A percentile compares a stretch with the other conserved stretches of the same genome.
phyloP scores from a whole-genome alignment of 2,797 vertebrate genomes.

The Taenioides sp. region DNA sequence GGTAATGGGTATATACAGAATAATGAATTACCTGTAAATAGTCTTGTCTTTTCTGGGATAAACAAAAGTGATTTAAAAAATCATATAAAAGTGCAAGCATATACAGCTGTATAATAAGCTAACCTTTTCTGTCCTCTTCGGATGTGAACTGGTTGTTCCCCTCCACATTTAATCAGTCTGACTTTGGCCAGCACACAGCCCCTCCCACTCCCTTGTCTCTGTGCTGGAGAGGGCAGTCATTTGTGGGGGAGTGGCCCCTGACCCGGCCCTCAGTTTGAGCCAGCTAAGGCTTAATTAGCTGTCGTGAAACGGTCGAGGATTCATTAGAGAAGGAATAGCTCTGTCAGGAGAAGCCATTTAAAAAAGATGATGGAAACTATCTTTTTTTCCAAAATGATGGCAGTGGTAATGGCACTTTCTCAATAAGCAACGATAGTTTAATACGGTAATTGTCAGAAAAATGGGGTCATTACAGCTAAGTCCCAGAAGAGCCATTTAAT shows the following conservation, averaged over 20 bases:
- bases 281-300: conserved; percentile 84
- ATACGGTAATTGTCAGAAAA: conserved; percentile 90
- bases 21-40: not conserved
- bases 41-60: not conserved
- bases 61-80: not conserved
- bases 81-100: not conserved
- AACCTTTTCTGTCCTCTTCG: conserved; percentile 43
- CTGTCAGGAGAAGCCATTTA: conserved; percentile 77
- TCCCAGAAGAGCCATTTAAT: conserved; percentile 83
- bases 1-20: not conserved
- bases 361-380: conserved; percentile 81
- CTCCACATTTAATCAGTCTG: conserved; percentile 76
- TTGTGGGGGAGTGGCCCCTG: conserved; percentile 69
- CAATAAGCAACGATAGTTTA: conserved; percentile 93
- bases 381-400: conserved; percentile 68
- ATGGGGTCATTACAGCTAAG: conserved; percentile 82
- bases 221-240: conserved; percentile 62
- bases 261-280: conserved; percentile 73
- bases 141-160: conserved; percentile 29
- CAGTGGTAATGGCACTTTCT: conserved; percentile 80
- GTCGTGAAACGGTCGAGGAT: conserved; percentile 76
- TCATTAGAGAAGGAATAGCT: conserved; percentile 78
- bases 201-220: conserved; percentile 31
- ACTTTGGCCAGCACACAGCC: conserved; percentile 66
- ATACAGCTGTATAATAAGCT: not conserved